phyloP scores from a whole-genome alignment of 2,113 vertebrate species.

The Proteles cristata region DNA sequence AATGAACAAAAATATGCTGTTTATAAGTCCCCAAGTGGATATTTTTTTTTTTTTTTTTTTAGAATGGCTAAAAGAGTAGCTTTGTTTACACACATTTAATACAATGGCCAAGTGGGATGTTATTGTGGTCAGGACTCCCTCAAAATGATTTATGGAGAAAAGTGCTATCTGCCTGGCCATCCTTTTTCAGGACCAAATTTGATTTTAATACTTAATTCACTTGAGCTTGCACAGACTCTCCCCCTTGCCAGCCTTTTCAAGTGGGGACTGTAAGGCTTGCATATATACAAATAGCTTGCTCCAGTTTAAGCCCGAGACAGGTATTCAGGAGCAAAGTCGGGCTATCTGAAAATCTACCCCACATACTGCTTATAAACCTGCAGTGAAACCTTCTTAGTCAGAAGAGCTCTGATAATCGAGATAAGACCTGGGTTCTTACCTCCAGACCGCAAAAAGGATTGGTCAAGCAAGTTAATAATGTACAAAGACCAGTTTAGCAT shows the following conservation, averaged over 20 bases:
- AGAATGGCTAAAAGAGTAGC: constrained; percentile 60
- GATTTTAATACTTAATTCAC: constrained; percentile 46
- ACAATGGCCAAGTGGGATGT: constrained; percentile 23
- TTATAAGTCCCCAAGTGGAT: constrained; percentile 73
- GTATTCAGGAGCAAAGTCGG: neutral
- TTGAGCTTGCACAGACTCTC: constrained; percentile 30
- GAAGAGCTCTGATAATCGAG: neutral
- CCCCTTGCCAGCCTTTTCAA: neutral
- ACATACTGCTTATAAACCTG: neutral
- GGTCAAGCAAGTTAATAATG: constrained; percentile 33
- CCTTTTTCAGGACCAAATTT: constrained; percentile 27
- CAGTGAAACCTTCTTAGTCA: neutral
- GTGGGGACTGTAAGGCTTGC: neutral
- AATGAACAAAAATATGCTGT: constrained; percentile 71
- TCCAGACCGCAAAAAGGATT: neutral
- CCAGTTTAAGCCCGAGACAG: neutral
- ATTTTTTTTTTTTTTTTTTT: constrained; percentile 52
- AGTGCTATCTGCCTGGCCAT: constrained; percentile 23
- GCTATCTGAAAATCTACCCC: neutral
- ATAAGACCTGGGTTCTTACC: neutral
- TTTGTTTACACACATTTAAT: constrained; percentile 70
- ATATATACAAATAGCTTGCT: neutral
- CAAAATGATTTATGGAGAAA: constrained; percentile 60
- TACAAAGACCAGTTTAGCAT: neutral
- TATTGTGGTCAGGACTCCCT: constrained; percentile 55